Evolutionary conservation across 53 echinoderm and acorn worm genomes (phyloP), one percentile per base, ranked within the genome.

Genomic region (Henricia sp.): DNA sequence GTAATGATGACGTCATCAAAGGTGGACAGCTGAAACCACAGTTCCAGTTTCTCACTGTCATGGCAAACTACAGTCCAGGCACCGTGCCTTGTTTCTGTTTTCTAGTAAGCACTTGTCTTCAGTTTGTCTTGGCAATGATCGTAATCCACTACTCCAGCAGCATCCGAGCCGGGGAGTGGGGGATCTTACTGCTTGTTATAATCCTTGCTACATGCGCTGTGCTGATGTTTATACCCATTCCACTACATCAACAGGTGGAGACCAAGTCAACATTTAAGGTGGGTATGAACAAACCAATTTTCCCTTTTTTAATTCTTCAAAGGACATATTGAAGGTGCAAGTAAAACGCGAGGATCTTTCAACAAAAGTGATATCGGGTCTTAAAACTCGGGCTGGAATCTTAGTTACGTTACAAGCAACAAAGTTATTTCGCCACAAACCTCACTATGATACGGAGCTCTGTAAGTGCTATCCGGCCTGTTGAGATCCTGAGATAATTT

Each of bases 161-260:
- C 39, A 25, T 93, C 26, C 6, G 20, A n/a, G 62, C 78, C 2
- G 71, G 80, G 4, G 64, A 90, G 6, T 90, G 90, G 93, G 90
- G 93, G 93, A 84, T 72, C 1, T 65, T 86, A 16, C 32, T 87
- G 20, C 54, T 84, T 1, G 24, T 89, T 28, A 57, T 93, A 21
- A 19, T 87, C 1, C 24, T 83, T n/a, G 72, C 40, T 16, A 32
- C 68, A 21, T n/a, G 67, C 37, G 69, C 83, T 53, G 14, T 87
- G 6, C 23, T 71, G 6, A 30, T 69, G 0, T 74, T 90, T 52
- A 6, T 84, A 28, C 78, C 87, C 5, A 93, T 93, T 83, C 87
- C 87, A 12, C 68, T 93, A 19, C 90, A 93, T 36, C 59, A 90
- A 27, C 87, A 93, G 65, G 76, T 83, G 37, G 87, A 88, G 11